Evolutionary conservation across 2,888 invertebrate genomes (phyloP).

Genomic region (Altica lythri): DNA sequence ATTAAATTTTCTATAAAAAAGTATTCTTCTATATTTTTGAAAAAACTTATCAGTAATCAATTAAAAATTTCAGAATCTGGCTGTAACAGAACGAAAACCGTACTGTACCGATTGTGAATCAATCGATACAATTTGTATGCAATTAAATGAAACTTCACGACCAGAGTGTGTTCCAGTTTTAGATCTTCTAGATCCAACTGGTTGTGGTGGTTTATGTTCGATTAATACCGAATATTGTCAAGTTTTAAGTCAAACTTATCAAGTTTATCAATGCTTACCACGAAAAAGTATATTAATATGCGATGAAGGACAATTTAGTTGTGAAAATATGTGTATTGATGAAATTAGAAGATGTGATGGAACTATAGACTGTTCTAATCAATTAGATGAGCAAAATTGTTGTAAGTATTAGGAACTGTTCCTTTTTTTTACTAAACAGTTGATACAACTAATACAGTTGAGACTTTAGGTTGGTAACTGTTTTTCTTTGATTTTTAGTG

Average conservation of each 20-base stretch:
- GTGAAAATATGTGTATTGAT: constrained; percentile 73
- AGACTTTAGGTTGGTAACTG: no score
- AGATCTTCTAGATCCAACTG: constrained; percentile 56
- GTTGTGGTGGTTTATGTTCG: constrained; percentile 70
- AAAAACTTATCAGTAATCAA: no score
- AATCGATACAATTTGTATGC: constrained; percentile 48
- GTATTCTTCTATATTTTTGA: no score
- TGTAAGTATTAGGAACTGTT: no score
- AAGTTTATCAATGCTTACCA: constrained; percentile 62
- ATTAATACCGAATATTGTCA: constrained; percentile 69
- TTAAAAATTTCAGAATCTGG: no score
- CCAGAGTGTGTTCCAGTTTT: constrained; percentile 48
- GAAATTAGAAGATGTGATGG: constrained; percentile 71
- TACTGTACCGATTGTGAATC: constrained; percentile 46
- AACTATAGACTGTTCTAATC: constrained; percentile 73
- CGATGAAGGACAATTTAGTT: constrained; percentile 69
- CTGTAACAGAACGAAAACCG: constrained; percentile 2
- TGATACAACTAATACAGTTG: no score
- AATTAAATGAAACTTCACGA: constrained; percentile 43
- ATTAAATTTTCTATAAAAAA: no score
- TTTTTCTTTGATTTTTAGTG: constrained; percentile 60
- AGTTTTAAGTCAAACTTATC: constrained; percentile 60
- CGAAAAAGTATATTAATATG: constrained; percentile 65
- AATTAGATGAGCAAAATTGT: constrained; percentile 75
- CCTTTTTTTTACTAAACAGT: no score